phyloP scores from a whole-genome alignment of 2,888 invertebrate genomes.

The Buathra laborator region DNA sequence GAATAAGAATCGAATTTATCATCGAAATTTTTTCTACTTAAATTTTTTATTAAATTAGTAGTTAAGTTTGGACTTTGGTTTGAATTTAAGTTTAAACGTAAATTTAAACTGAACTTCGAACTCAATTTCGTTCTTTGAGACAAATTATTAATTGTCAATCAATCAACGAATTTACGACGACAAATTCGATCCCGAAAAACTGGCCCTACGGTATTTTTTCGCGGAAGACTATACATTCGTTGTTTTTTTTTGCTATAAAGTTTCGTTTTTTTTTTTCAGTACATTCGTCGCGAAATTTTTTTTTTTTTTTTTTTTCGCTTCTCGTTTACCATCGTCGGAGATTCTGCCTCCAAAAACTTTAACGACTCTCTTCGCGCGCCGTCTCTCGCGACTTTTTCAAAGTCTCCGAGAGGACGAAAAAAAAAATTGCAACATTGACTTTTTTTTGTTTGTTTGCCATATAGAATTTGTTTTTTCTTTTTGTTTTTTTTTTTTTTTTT shows the following conservation, averaged over 20 bases:
- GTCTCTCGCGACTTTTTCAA: slow-evolving; percentile 31
- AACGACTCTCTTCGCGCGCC: background rate
- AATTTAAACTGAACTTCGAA: no score
- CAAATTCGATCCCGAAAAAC: background rate
- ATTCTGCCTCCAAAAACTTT: slow-evolving; percentile 22
- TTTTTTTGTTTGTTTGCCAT: background rate
- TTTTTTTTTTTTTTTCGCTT: background rate
- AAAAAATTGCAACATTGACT: background rate
- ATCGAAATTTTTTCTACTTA: background rate
- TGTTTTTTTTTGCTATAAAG: background rate
- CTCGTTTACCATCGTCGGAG: background rate
- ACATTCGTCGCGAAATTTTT: background rate
- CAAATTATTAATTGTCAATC: no score
- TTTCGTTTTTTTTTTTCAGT: background rate
- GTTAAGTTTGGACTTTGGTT: background rate
- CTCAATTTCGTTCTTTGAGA: background rate
- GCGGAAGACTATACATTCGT: background rate
- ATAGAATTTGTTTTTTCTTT: background rate
- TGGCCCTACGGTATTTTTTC: background rate
- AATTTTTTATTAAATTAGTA: background rate
- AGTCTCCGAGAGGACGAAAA: slow-evolving; percentile 17
- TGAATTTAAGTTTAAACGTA: no score
- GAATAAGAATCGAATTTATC: slow-evolving; percentile 14
- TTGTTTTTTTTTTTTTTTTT: background rate
- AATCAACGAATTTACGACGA: background rate